phyloP scores from a whole-genome alignment of 2,113 vertebrate species.

The Neotoma lepida region DNA sequence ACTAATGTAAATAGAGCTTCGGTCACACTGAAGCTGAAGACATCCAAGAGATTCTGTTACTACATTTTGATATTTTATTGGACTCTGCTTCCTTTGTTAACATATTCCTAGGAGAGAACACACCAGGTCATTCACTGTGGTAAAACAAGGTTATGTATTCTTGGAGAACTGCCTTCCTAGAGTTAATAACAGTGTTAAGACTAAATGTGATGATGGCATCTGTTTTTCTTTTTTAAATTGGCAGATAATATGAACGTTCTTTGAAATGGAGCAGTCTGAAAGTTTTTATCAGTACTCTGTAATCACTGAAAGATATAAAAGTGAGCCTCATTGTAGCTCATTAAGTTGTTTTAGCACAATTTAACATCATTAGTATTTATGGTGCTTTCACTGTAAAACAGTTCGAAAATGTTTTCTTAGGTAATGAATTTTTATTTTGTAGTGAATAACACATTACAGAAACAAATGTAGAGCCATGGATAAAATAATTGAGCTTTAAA shows the following conservation, averaged over 20 bases:
- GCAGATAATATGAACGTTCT: background rate
- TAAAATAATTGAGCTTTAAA: background rate
- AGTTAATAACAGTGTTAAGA: background rate
- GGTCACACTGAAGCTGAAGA: background rate
- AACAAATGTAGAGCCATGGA: background rate
- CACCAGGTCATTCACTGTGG: background rate
- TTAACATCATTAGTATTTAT: background rate
- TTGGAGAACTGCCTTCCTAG: background rate
- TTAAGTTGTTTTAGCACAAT: background rate
- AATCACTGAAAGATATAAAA: background rate
- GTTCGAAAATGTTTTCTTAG: conserved; percentile 20
- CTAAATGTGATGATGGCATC: background rate
- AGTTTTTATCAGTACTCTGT: background rate
- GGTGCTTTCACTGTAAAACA: background rate
- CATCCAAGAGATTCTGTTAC: background rate
- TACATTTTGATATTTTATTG: conserved; percentile 1
- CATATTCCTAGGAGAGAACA: conserved; percentile 3
- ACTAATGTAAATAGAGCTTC: background rate
- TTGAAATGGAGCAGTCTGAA: conserved; percentile 30
- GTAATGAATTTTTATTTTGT: background rate
- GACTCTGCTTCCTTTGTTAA: background rate
- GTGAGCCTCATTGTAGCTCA: background rate
- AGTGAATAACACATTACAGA: background rate
- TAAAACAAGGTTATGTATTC: background rate
- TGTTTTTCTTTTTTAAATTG: background rate